Evolutionary conservation across 37 sponge, comb jelly and placozoan genomes (phyloP), one percentile per base, ranked within the genome.

Genomic region (Halisarca cf. caerulea): DNA sequence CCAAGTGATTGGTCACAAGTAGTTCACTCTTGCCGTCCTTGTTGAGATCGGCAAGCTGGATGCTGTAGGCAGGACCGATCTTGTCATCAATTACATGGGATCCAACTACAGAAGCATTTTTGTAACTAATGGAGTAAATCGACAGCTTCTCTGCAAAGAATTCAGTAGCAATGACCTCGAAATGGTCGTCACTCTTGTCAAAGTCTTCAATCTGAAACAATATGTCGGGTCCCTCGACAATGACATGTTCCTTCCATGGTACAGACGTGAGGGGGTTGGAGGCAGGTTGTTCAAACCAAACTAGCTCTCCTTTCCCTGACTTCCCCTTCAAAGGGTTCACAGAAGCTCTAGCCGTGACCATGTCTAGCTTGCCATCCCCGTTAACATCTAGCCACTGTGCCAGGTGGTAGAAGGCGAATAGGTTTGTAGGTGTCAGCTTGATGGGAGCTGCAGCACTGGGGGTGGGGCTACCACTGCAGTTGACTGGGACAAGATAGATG

Each of bases 251-350:
- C 35, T 47, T 59, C 88, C 88, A 88, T 0, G 87, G 87, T 18
- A 88, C 83, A 34, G 40, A 36, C 41, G 70, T 35, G 3, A 88
- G 64, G 20, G 88, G 88, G 23, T 88, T 35, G 3, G 83, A 3
- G 6, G 57, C 11, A 0, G 88, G 88, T 44, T 88, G 88, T 53
- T 88, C 88, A 42, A 88, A 41, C 88, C 88, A 88, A 42, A 88
- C 32, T 36, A 88, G 79, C 66, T 88, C 61, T n/a, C 83, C 88
- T 9, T 77, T 32, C 0, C 54, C 69, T 45, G 69, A 21, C 20
- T 58, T 44, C 2, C 88, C 83, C 17, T 66, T 0, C 14, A 88
- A 1, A 5, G 83, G 88, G 7, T 40, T 40, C 32, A 72, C 58
- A 40, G 66, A 43, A 0, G 78, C 88, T 2, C 83, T 45, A 18